Base-by-base conservation (phyloP, 2,888 invertebrate species). In the Agapetus fuscipes region DNA sequence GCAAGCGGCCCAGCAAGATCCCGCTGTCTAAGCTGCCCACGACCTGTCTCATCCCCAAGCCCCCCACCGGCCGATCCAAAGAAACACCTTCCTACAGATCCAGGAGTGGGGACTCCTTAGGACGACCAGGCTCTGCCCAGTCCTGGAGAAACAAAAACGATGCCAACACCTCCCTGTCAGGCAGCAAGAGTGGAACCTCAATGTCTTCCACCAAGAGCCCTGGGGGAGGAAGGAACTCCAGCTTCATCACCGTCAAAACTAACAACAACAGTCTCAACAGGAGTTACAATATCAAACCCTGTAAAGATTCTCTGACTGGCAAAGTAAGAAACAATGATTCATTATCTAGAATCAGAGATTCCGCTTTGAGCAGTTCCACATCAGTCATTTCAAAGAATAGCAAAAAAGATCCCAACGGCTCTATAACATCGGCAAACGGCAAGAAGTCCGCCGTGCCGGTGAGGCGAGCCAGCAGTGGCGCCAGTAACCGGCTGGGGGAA, bases 1-100 rank as follows among this genome's bases (percentile, higher is more conserved):
- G 69, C 31, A 58, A 67, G 46, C 64, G 74, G 48, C 80, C 83
- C 37, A 80, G 80, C 61, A 80, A 81, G 60, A 85, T 83, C 51
- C 84, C 83, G 39, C 65, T 82, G 56, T 51, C 56, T 47, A 73
- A 65, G 56, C 33, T 40, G 26, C 16, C 61, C 56, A 63, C 71
- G 53, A 69, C 66, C 43, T 68, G 73, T 50, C 63, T 75, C 34
- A 75, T 80, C 44, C 75, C 80, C 12, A 76, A 76, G 53, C 75
- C 77, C n/a, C 75, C 76, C 1, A 58, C 46, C 7, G 48, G 45
- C 7, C 41, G 49, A 25, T 43, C 48, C 27, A 41, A 34, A 25
- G 45, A 46, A 32, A 47, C 41, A 14, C 48, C 49, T 14, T 53
- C 54, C 48, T 54, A 60, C 52, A 60, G 64, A 52, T 64, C 63